Evolutionary conservation across 2,113 vertebrate genomes (phyloP).

Genomic region (Upupa epops): DNA sequence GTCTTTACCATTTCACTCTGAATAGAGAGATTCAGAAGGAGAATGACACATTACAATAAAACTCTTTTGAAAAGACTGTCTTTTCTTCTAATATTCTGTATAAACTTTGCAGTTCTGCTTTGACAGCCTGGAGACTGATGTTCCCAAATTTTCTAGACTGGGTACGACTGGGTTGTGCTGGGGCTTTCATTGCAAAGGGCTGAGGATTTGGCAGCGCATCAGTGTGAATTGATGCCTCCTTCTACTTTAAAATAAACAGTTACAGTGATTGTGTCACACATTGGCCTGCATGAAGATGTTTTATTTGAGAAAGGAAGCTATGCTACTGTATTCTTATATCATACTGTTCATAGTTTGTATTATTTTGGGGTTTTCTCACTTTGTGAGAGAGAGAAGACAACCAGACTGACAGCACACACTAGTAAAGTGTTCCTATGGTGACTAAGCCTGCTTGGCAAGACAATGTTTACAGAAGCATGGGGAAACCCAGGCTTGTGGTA

Average conservation of each 20-base stretch:
- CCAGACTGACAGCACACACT: background rate
- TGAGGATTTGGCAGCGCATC: background rate
- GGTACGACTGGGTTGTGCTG: background rate
- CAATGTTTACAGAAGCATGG: background rate
- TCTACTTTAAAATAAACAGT: background rate
- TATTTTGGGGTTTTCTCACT: background rate
- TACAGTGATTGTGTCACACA: background rate
- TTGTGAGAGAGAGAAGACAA: background rate
- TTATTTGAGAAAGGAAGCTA: background rate
- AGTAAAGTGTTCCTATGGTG: background rate
- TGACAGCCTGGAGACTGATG: background rate
- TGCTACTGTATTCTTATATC: background rate
- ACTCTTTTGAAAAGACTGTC: conserved; percentile 5
- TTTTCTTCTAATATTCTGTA: background rate
- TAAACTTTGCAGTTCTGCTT: conserved; percentile 7
- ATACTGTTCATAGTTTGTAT: background rate
- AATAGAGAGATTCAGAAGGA: conserved; percentile 1
- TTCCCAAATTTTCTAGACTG: background rate
- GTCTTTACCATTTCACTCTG: conserved; percentile 15
- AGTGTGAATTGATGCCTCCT: background rate
- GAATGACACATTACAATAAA: conserved; percentile 42
- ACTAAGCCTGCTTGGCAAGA: background rate
- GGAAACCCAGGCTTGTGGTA: background rate
- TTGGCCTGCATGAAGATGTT: background rate
- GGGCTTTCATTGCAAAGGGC: background rate